A percentile compares a stretch with the other conserved stretches of the same genome.
These are phyloP conservation scores for Gisinianus flammeolus DNA, from an alignment of 2,888 invertebrate species.

Conservation along the genomic window DNA sequence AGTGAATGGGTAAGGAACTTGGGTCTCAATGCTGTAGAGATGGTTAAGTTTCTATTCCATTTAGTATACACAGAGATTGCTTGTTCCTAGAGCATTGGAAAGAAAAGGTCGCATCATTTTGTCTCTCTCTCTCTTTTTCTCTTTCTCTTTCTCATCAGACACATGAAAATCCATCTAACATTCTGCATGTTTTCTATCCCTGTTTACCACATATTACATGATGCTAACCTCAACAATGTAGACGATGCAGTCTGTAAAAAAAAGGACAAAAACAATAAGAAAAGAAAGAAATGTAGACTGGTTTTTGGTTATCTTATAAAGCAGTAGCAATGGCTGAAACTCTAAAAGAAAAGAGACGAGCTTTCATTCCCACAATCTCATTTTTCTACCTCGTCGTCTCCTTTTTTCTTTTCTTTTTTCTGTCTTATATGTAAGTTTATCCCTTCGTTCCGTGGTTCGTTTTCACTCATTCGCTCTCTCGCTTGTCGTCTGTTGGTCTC, in stretches of 20 bases:
- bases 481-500: constrained; percentile 26
- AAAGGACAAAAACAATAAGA: too few relatives aligned
- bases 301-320: background rate
- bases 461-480: constrained; percentile 34
- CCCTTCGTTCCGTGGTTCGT: constrained; percentile 11
- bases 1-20: constrained; percentile 4
- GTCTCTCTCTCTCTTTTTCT: constrained; percentile 12
- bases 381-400: background rate
- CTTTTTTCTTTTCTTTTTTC: background rate
- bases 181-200: background rate
- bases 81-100: constrained; percentile 4
- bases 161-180: background rate
- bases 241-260: too few relatives aligned
- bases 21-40: background rate
- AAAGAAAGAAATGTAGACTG: too few relatives aligned
- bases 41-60: background rate
- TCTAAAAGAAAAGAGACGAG: background rate
- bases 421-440: background rate
- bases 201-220: background rate
- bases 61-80: background rate
- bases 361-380: constrained; percentile 14
- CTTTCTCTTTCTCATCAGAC: background rate
- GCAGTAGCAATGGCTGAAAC: background rate
- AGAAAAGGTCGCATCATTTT: constrained; percentile 22
- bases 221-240: background rate